phyloP scores from a whole-genome alignment of 92 coral and sea anemone genomes.

The Umimayanthus kanabou region DNA sequence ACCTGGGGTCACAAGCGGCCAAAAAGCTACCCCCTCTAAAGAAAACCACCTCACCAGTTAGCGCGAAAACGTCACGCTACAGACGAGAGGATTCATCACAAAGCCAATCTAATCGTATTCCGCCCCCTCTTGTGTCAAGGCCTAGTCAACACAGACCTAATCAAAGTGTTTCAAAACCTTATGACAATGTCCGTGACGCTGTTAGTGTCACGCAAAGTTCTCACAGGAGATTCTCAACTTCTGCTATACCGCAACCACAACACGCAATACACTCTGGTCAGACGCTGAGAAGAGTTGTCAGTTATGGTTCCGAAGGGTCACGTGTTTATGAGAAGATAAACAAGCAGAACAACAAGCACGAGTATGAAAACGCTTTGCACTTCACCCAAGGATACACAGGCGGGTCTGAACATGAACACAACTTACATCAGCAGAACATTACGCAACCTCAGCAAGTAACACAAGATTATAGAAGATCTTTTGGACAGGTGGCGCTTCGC shows the following conservation, averaged over 20 bases:
- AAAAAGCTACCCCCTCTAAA: not conserved
- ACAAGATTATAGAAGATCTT: conserved; percentile 4
- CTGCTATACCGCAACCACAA: not conserved
- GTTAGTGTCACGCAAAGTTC: not conserved
- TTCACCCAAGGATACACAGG: conserved; percentile 5
- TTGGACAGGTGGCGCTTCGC: not conserved
- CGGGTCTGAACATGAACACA: not conserved
- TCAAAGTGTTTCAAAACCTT: not conserved
- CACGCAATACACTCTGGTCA: conserved; percentile 25
- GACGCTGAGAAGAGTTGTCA: conserved; percentile 30
- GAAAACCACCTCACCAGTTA: conserved; percentile 3
- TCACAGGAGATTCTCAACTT: conserved; percentile 23
- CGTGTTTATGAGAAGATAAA: conserved; percentile 1
- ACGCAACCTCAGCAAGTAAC: not conserved
- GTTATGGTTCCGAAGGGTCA: conserved; percentile 19
- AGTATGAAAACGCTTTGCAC: conserved; percentile 12
- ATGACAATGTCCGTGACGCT: not conserved
- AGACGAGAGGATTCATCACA: not conserved
- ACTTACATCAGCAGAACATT: not conserved
- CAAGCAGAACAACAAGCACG: not conserved
- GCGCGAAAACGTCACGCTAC: not conserved
- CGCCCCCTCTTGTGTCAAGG: conserved; percentile 19
- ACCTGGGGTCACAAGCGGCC: not conserved
- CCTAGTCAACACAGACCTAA: not conserved
- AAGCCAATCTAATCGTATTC: not conserved